phyloP scores from a whole-genome alignment of 2,888 invertebrate genomes.

The Unio delphinus region DNA sequence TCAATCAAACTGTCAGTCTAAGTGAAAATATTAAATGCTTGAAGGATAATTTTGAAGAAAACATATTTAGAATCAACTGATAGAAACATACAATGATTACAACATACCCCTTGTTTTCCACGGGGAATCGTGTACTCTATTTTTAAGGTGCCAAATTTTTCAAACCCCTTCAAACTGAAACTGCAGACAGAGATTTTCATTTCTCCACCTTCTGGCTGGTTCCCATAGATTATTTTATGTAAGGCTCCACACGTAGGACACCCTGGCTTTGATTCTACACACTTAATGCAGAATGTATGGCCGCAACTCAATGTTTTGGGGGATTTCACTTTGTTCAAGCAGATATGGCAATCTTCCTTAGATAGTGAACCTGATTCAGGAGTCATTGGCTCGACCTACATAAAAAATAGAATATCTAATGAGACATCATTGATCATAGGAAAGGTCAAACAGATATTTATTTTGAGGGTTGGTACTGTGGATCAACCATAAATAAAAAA shows the following conservation, averaged over 20 bases:
- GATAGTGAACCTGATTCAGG: too few relatives aligned
- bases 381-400: too few relatives aligned
- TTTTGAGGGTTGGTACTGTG: too few relatives aligned
- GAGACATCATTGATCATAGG: too few relatives aligned
- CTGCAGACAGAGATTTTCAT: conserved; percentile 10
- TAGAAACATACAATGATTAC: too few relatives aligned
- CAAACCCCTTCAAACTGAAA: conserved; percentile 24
- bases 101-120: conserved; percentile 49
- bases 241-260: conserved; percentile 72
- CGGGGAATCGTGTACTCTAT: conserved; percentile 38
- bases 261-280: conserved; percentile 25
- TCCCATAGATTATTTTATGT: conserved; percentile 16
- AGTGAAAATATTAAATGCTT: too few relatives aligned
- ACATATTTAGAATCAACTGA: too few relatives aligned
- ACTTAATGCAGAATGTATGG: conserved; percentile 28
- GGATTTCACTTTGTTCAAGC: conserved; percentile 18
- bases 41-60: too few relatives aligned
- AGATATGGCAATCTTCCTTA: conserved; percentile 19
- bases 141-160: conserved; percentile 20
- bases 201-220: conserved; percentile 31
- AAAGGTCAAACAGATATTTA: too few relatives aligned
- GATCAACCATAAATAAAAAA: too few relatives aligned
- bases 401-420: too few relatives aligned
- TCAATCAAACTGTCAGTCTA: too few relatives aligned
- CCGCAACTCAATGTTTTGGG: conserved; percentile 29